phyloP scores from a whole-genome alignment of 37 sponge, comb jelly and placozoan genomes.

The Geodia barretti region DNA sequence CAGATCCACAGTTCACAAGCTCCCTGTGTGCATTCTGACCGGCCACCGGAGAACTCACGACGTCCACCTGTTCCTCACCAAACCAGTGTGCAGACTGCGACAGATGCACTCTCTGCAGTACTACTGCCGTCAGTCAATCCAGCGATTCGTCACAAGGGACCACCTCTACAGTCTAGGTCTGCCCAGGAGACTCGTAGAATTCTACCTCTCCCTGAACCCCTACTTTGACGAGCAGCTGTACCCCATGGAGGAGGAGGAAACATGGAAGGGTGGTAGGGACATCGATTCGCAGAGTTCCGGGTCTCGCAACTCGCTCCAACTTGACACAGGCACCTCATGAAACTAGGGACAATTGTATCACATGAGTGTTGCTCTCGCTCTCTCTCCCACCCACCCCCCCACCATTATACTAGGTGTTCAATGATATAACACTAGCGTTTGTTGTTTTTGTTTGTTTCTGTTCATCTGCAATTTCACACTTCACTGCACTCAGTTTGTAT shows the following conservation, averaged over 20 bases:
- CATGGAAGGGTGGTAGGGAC: neutral
- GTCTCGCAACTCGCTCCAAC: conserved; percentile 25
- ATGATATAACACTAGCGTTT: neutral
- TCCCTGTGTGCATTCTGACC: conserved; percentile 62
- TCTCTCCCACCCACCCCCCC: neutral
- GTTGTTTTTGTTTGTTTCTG: neutral
- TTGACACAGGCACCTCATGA: conserved; percentile 23
- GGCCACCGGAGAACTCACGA: conserved; percentile 39
- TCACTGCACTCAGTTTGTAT: neutral
- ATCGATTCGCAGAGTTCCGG: neutral
- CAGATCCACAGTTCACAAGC: conserved; percentile 31
- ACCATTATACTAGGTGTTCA: neutral
- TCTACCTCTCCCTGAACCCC: conserved; percentile 50
- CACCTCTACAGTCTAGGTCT: conserved; percentile 31
- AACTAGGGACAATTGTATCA: neutral
- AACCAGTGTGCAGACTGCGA: conserved; percentile 49
- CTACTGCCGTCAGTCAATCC: conserved; percentile 38
- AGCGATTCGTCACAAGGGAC: conserved; percentile 42
- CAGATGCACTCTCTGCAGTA: conserved; percentile 54
- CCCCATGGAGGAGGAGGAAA: neutral
- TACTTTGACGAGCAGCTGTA: conserved; percentile 46
- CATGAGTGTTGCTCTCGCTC: neutral
- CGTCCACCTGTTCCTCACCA: conserved; percentile 50
- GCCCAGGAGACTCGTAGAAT: conserved; percentile 38
- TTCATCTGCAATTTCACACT: neutral